Evolutionary conservation across 2,888 invertebrate genomes (phyloP), one percentile per base, ranked within the genome.

Genomic region (Uropetala carovei): DNA sequence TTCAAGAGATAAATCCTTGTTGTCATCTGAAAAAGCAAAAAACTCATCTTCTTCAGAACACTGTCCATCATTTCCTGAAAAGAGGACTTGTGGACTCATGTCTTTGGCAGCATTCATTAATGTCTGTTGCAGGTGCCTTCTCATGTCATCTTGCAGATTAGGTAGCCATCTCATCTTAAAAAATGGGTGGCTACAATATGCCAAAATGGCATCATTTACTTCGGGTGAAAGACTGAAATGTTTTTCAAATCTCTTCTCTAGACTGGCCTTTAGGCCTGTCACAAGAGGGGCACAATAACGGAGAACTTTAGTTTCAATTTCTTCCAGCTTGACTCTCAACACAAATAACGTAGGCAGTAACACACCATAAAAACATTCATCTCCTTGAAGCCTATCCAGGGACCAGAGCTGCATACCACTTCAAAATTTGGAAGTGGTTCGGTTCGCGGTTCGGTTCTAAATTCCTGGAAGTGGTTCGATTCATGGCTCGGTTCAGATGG

Each of bases 171-270:
- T 58, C 84, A 84, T n/a, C n/a, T 58, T 84, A 18, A 84, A n/a
- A 11, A 84, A 18, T n/a, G 13, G 84, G 11, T 84, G 22, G 84
- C n/a, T n/a, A n/a, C n/a, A n/a, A 57, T 43, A 84, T 18, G 58
- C 57, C 84, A 84, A 84, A 84, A 84, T 84, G 58, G 56, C 84
- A 84, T 84, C 3, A 57, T 84, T 84, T 43, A 84, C 84, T 57
- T 84, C 84, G 18, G 84, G 8, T 5, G 57, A 57, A 57, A 57
- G 84, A 84, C 84, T 58, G 84, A 84, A n/a, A n/a, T 84, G 57
- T 57, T 57, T 84, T 11, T 57, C 7, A 57, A 84, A 84, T 16
- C 84, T 84, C 22, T 84, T 57, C 84, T 84, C 58, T 10, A 82
- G 30, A 43, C 30, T 27, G 30, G 30, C 27, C 82, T 82, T 30